Conservation (phyloP, 2,888 invertebrate species). For the Xanthorhoe designata region DNA sequence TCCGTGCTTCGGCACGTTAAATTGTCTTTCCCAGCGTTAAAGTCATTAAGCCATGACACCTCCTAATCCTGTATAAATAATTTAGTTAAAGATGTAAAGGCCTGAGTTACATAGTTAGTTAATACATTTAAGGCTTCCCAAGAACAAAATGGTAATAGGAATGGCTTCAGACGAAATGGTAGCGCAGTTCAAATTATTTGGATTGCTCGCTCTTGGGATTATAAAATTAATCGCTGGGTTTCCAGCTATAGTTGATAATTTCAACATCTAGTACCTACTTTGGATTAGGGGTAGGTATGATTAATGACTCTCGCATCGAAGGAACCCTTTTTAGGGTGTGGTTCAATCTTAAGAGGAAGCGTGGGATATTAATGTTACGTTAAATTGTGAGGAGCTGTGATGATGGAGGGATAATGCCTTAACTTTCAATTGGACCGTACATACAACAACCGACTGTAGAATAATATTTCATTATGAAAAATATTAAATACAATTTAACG, state of each 20-base stretch:
- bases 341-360: conserved; percentile 21
- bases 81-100: too few relatives aligned
- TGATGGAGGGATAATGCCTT: too few relatives aligned
- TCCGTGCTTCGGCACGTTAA: too few relatives aligned
- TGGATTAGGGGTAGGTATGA: conserved; percentile 40
- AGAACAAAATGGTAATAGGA: conserved; percentile 5
- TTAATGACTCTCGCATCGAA: conserved; percentile 37
- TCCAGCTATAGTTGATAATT: conserved; percentile 37
- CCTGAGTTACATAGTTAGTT: neutral
- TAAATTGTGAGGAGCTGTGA: too few relatives aligned
- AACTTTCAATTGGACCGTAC: too few relatives aligned
- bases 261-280: conserved; percentile 38
- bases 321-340: conserved; percentile 32
- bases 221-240: conserved; percentile 30
- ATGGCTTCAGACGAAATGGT: neutral
- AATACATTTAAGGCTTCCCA: neutral
- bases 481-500: too few relatives aligned
- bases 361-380: neutral
- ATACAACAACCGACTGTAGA: too few relatives aligned
- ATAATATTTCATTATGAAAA: too few relatives aligned
- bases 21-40: too few relatives aligned
- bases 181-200: conserved; percentile 18
- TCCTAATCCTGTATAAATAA: too few relatives aligned
- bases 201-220: conserved; percentile 15
- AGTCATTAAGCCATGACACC: too few relatives aligned